Conservation (phyloP, 2,113 vertebrate species). For the Poeciliopsis prolifica region DNA sequence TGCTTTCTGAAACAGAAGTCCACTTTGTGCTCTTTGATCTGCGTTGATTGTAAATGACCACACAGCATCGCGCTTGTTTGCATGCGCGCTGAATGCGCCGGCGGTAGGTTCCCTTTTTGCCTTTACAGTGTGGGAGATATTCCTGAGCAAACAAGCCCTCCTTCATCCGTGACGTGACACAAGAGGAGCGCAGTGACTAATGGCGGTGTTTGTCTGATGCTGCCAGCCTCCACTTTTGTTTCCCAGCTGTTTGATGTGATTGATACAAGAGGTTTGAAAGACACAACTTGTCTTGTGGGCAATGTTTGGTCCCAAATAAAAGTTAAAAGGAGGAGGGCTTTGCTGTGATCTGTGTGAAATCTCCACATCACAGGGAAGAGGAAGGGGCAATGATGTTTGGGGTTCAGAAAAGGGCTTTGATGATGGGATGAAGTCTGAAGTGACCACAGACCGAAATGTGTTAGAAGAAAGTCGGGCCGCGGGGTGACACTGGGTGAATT, state of each 20-base stretch:
- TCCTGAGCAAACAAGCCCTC: conserved; percentile 72
- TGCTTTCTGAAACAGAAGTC: conserved; percentile 57
- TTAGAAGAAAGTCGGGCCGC: neutral
- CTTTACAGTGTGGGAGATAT: conserved; percentile 70
- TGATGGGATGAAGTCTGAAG: conserved; percentile 46
- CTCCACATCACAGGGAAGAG: conserved; percentile 67
- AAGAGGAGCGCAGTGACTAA: conserved; percentile 74
- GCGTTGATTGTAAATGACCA: conserved; percentile 65
- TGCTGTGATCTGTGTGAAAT: conserved; percentile 48
- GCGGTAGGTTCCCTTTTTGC: conserved; percentile 60
- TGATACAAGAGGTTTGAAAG: conserved; percentile 75
- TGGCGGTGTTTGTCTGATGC: conserved; percentile 74
- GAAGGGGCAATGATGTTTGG: conserved; percentile 49
- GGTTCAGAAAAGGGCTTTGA: conserved; percentile 56
- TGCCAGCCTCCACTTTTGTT: conserved; percentile 75
- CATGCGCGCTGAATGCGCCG: conserved; percentile 54
- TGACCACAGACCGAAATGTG: conserved; percentile 55
- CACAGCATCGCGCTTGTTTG: conserved; percentile 66
- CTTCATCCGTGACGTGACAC: conserved; percentile 45
- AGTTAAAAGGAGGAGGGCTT: conserved; percentile 54
- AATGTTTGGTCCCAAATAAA: conserved; percentile 79
- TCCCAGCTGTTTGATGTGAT: conserved; percentile 73
- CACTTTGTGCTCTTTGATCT: conserved; percentile 66
- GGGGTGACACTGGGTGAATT: neutral
- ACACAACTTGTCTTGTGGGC: conserved; percentile 72